Evolutionary conservation across 2,888 invertebrate species (phyloP).

Genomic region (Cryptophagus acutangulus): DNA sequence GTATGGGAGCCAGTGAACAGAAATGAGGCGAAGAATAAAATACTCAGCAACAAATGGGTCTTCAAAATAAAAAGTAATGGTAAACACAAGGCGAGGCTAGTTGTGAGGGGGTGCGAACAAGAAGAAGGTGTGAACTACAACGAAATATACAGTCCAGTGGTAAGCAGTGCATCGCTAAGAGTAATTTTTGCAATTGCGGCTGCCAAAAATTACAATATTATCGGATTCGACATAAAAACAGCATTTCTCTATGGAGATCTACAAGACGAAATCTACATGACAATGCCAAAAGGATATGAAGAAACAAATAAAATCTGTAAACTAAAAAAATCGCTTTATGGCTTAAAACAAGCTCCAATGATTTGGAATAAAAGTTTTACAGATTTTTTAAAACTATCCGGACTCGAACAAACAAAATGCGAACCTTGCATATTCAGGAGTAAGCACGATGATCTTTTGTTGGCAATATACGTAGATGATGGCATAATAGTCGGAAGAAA

Average conservation of each 20-base stretch:
- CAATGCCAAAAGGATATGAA: too few species aligned
- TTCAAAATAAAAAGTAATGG: constrained; percentile 15
- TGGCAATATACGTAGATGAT: too few species aligned
- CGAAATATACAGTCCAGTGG: constrained; percentile 19
- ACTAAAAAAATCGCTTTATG: constrained; percentile 15
- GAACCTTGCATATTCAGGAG: too few species aligned
- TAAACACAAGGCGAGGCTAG: constrained; percentile 18
- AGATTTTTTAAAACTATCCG: not conserved
- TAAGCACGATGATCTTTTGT: too few species aligned
- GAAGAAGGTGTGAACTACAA: constrained; percentile 12
- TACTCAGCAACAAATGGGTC: constrained; percentile 18
- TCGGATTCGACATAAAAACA: constrained; percentile 6
- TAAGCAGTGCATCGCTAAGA: constrained; percentile 10
- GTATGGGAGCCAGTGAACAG: constrained; percentile 23
- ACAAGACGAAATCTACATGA: constrained; percentile 2
- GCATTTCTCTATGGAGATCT: constrained; percentile 3
- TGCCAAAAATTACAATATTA: not conserved
- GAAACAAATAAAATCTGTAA: constrained; percentile 12
- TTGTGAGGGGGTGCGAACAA: constrained; percentile 16
- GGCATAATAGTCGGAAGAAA: too few species aligned
- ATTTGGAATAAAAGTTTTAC: constrained; percentile 16
- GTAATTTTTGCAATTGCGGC: constrained; percentile 4
- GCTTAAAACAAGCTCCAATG: constrained; percentile 15
- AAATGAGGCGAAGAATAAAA: constrained; percentile 14
- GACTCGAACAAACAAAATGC: too few species aligned